phyloP scores from a whole-genome alignment of 2,888 invertebrate species.

The Anthophora plumipes region DNA sequence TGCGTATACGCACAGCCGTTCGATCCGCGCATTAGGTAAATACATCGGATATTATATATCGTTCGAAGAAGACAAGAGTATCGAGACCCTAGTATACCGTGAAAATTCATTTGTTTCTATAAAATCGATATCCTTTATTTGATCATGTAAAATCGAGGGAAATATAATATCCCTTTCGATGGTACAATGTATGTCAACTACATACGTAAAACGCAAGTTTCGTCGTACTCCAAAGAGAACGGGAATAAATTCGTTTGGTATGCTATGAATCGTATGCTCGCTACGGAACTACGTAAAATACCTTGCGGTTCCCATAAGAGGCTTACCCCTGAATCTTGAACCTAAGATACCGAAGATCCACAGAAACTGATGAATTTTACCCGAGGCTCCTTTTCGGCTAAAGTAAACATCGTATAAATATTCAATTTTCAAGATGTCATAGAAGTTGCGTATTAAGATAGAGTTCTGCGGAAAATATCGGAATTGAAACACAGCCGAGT shows the following conservation, averaged over 20 bases:
- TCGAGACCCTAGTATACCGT: no score
- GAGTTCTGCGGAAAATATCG: background rate
- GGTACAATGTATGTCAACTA: background rate
- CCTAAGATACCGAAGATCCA: background rate
- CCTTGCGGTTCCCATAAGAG: background rate
- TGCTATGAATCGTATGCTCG: background rate
- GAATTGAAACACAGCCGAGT: background rate
- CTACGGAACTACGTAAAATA: background rate
- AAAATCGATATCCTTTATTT: no score
- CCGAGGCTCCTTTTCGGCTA: background rate
- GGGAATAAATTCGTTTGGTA: constrained; percentile 10
- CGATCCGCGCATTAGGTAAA: background rate
- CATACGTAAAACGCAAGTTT: background rate
- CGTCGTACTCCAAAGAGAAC: background rate
- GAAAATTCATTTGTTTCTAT: no score
- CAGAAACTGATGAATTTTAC: background rate
- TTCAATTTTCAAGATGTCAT: background rate
- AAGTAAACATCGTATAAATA: background rate
- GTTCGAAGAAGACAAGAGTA: no score
- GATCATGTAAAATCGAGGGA: no score
- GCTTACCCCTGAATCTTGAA: constrained; percentile 6
- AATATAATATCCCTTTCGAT: no score
- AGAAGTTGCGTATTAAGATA: background rate
- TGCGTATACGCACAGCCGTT: background rate
- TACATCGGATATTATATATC: background rate